A percentile compares a stretch with the other conserved stretches of the same genome.
Conservation (phyloP, 2,113 vertebrate genomes). For the Monopterus albus region DNA sequence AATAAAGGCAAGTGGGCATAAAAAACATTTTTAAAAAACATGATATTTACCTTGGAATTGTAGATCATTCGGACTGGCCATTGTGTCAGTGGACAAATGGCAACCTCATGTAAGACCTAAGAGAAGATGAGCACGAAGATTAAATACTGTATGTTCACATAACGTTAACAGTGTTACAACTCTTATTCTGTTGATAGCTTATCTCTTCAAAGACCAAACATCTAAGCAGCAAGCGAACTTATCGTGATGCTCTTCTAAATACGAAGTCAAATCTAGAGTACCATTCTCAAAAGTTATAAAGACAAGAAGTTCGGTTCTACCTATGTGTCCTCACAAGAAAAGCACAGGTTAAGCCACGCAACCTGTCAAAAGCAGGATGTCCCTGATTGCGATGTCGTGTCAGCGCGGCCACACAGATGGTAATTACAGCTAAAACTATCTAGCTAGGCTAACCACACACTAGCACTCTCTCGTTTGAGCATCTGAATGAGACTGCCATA, state of each 20-base stretch:
- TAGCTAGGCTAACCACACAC: neutral
- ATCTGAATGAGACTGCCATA: neutral
- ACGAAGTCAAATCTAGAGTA: too few species aligned
- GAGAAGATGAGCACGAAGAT: neutral
- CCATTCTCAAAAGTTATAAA: too few species aligned
- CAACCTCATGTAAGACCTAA: conserved; percentile 39
- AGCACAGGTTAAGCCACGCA: neutral
- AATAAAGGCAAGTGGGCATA: neutral
- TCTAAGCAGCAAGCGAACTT: neutral
- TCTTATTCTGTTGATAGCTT: too few species aligned
- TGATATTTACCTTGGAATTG: conserved; percentile 83
- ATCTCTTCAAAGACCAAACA: too few species aligned
- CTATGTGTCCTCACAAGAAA: neutral
- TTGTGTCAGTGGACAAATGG: conserved; percentile 45
- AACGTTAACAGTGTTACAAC: too few species aligned
- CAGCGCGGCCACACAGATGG: neutral
- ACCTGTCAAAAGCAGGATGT: conserved; percentile 29
- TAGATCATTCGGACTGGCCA: conserved; percentile 85
- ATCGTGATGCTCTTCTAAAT: neutral
- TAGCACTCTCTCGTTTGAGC: neutral
- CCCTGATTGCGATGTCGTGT: neutral
- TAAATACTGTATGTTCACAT: too few species aligned
- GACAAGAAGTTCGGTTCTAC: neutral
- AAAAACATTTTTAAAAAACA: too few species aligned
- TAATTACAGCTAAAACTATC: conserved; percentile 4